Percentiles rank a stretch among this genome's conserved stretches.
These are phyloP conservation scores for Euschistus heros DNA, from an alignment of 1,140 invertebrate species.

Conservation along the genomic window DNA sequence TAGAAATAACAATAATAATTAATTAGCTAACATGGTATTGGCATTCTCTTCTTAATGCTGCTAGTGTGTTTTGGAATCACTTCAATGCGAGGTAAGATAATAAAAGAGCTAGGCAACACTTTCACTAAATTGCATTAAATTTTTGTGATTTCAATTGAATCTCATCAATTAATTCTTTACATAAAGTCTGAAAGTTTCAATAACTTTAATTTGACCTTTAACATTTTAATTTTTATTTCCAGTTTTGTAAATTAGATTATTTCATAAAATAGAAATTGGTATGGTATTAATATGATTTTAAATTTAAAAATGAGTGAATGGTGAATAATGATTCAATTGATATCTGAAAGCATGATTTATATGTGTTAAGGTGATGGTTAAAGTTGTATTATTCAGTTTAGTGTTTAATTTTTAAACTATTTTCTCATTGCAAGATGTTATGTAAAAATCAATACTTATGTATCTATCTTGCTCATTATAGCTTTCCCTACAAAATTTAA, in stretches of 20 bases:
- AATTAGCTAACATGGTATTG: conserved; percentile 25
- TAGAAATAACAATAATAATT: conserved; percentile 7
- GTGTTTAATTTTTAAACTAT: too few relatives aligned
- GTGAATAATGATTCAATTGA: conserved; percentile 7
- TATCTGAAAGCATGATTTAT: conserved; percentile 7
- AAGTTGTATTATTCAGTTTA: not conserved
- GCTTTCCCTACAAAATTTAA: too few relatives aligned
- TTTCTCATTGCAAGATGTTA: too few relatives aligned
- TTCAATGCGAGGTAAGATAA: conserved; percentile 91
- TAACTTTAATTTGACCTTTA: too few relatives aligned
- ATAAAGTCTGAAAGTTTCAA: too few relatives aligned
- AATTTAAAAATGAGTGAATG: not conserved
- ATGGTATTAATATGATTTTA: too few relatives aligned
- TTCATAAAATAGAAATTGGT: too few relatives aligned
- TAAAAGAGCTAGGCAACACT: conserved; percentile 4
- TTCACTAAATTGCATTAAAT: conserved; percentile 16
- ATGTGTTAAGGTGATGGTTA: conserved; percentile 13
- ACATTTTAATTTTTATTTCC: too few relatives aligned
- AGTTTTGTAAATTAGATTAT: too few relatives aligned
- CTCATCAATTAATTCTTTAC: conserved; percentile 11
- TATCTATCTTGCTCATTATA: too few relatives aligned
- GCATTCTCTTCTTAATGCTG: conserved; percentile 38
- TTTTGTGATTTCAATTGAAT: conserved; percentile 22
- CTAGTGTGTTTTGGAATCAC: conserved; percentile 94
- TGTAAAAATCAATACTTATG: too few relatives aligned